Evolutionary conservation across 2,797 vertebrate species (phyloP).

Genomic region (Hypotaenidia okinawae): DNA sequence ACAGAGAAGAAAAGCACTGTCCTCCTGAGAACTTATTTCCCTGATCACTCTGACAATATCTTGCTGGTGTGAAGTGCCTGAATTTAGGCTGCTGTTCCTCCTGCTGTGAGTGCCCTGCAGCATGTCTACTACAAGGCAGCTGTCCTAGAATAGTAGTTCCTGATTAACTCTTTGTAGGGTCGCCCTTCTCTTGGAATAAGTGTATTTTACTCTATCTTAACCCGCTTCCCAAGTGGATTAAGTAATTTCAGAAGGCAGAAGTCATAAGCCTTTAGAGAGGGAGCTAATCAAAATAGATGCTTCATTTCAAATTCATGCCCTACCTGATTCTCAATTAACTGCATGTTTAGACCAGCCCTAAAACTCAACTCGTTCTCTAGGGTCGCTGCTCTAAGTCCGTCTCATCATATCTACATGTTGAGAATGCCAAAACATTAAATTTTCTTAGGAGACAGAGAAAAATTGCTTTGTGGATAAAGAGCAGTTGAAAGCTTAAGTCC

Average conservation of each 20-base stretch:
- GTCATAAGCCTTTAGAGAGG: not conserved
- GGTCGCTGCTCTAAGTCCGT: accelerated
- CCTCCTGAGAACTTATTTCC: not conserved
- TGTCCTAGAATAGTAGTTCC: not conserved
- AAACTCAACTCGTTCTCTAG: not conserved
- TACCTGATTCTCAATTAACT: not conserved
- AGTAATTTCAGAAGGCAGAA: not conserved
- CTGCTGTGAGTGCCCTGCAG: not conserved
- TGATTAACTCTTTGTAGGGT: not conserved
- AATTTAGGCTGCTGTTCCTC: not conserved
- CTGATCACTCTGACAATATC: not conserved
- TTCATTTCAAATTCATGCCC: not conserved
- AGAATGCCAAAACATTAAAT: not conserved
- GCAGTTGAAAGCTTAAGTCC: not conserved
- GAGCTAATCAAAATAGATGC: conserved; percentile 9
- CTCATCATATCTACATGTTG: not conserved
- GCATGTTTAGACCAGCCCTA: not conserved
- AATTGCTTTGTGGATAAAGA: not conserved
- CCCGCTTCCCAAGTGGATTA: not conserved
- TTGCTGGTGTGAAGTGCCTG: not conserved
- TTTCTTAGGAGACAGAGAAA: not conserved
- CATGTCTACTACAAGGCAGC: not conserved
- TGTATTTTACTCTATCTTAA: not conserved
- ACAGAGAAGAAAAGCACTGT: not conserved
- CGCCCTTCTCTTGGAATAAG: not conserved